Evolutionary conservation across 2,888 invertebrate species (phyloP).

Genomic region (Habroteleia sp.): DNA sequence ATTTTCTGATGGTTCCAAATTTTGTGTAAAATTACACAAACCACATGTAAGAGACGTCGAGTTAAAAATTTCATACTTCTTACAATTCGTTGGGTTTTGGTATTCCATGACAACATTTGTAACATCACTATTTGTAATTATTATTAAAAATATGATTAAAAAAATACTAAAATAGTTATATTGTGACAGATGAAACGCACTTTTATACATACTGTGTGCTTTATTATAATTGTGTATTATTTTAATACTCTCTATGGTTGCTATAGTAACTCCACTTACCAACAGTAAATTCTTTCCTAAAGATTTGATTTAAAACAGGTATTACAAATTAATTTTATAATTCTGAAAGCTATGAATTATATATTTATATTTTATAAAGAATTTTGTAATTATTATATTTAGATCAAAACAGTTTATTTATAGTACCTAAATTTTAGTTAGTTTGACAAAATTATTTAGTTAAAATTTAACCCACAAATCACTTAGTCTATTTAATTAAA

Average conservation of each 20-base stretch:
- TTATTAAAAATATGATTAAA: slow-evolving; percentile 9
- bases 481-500: too few species aligned
- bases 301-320: not conserved
- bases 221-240: not conserved
- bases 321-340: too few species aligned
- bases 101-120: slow-evolving; percentile 66
- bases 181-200: slow-evolving; percentile 10
- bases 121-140: slow-evolving; percentile 49
- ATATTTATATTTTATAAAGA: too few species aligned
- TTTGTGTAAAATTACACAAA: slow-evolving; percentile 79
- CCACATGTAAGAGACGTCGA: slow-evolving; percentile 81
- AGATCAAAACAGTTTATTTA: too few species aligned
- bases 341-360: too few species aligned
- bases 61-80: slow-evolving; percentile 82
- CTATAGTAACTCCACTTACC: slow-evolving; percentile 1
- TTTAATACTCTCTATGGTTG: slow-evolving; percentile 11
- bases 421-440: too few species aligned
- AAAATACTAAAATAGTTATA: slow-evolving; percentile 2
- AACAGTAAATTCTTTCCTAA: too few species aligned
- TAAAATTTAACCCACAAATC: too few species aligned
- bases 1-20: slow-evolving; percentile 77
- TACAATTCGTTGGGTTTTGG: slow-evolving; percentile 76
- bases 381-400: too few species aligned
- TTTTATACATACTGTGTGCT: slow-evolving; percentile 22
- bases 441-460: too few species aligned